Conservation (phyloP, 1,140 invertebrate species). For the Tribolium castaneum region DNA sequence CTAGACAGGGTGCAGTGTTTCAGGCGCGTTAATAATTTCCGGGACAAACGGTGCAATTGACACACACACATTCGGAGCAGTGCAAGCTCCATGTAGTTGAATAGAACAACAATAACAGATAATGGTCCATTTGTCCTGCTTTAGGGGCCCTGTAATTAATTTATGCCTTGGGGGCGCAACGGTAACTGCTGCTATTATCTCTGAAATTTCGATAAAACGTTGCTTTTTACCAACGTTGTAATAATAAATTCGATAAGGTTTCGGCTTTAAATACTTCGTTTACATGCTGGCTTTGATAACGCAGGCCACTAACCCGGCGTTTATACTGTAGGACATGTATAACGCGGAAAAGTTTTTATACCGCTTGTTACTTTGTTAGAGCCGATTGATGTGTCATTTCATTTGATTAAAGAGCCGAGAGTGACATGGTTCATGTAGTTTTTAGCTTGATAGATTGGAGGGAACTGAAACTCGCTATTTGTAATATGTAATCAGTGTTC, state of each 20-base stretch:
- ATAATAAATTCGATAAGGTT: slow-evolving; percentile 19
- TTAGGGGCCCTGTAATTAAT: slow-evolving; percentile 22
- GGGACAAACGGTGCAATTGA: slow-evolving; percentile 26
- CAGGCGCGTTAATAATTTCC: slow-evolving; percentile 25
- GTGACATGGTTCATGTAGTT: slow-evolving; percentile 33
- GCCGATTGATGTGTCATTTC: slow-evolving; percentile 34
- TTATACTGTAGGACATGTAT: not conserved
- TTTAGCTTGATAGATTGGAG: slow-evolving; percentile 30
- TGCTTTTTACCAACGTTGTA: not conserved
- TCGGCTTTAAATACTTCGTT: not conserved
- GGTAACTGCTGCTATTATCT: slow-evolving; percentile 14
- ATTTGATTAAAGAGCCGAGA: slow-evolving; percentile 34
- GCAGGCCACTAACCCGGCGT: slow-evolving; percentile 13
- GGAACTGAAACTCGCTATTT: slow-evolving; percentile 11
- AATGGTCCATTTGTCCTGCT: slow-evolving; percentile 22
- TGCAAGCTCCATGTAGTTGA: slow-evolving; percentile 7
- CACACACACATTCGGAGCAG: slow-evolving; percentile 7
- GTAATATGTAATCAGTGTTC: slow-evolving; percentile 23
- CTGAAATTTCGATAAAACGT: slow-evolving; percentile 21
- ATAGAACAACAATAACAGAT: slow-evolving; percentile 29
- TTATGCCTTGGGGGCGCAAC: slow-evolving; percentile 14
- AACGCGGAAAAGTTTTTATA: slow-evolving; percentile 7
- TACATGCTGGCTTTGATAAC: slow-evolving; percentile 6
- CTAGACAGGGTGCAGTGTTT: not conserved
- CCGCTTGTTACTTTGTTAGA: slow-evolving; percentile 10